Conservation (phyloP, 2,888 invertebrate genomes). For the Chamaedrilus cognettii region DNA sequence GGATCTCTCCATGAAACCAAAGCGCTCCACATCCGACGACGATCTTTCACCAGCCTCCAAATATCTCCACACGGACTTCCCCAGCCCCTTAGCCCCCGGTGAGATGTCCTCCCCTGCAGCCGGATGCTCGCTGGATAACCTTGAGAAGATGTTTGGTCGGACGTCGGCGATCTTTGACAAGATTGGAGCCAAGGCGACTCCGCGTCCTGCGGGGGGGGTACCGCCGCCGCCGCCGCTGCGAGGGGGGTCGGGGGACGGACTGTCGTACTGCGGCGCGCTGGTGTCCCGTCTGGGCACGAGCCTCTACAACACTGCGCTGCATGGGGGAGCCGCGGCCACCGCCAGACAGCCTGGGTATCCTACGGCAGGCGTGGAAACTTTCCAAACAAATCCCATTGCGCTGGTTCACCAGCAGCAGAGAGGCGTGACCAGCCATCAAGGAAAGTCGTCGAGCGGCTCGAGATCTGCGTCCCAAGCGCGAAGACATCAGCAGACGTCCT, state of each 20-base stretch:
- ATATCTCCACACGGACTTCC: neutral
- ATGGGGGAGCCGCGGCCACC: too few species aligned
- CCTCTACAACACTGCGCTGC: slow-evolving; percentile 32
- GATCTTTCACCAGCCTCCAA: neutral
- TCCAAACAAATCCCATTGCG: too few species aligned
- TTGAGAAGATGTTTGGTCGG: slow-evolving; percentile 34
- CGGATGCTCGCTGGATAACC: slow-evolving; percentile 25
- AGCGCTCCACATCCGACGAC: neutral
- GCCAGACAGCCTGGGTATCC: too few species aligned
- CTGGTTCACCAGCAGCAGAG: too few species aligned
- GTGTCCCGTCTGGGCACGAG: slow-evolving; percentile 30
- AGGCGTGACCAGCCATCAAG: slow-evolving; percentile 2
- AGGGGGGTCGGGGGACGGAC: too few species aligned
- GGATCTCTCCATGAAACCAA: neutral
- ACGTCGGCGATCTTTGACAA: slow-evolving; percentile 25
- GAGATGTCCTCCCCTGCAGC: neutral
- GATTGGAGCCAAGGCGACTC: slow-evolving; percentile 13
- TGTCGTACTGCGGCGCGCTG: slow-evolving; percentile 13
- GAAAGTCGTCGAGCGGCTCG: neutral
- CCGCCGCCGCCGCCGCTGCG: neutral
- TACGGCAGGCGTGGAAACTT: too few species aligned
- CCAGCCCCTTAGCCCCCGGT: too few species aligned
- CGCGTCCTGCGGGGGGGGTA: neutral
- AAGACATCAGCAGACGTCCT: neutral
- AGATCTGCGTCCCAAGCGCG: neutral